phyloP scores from a whole-genome alignment of 2,113 vertebrate genomes.

The Protobothrops flavoviridis region DNA sequence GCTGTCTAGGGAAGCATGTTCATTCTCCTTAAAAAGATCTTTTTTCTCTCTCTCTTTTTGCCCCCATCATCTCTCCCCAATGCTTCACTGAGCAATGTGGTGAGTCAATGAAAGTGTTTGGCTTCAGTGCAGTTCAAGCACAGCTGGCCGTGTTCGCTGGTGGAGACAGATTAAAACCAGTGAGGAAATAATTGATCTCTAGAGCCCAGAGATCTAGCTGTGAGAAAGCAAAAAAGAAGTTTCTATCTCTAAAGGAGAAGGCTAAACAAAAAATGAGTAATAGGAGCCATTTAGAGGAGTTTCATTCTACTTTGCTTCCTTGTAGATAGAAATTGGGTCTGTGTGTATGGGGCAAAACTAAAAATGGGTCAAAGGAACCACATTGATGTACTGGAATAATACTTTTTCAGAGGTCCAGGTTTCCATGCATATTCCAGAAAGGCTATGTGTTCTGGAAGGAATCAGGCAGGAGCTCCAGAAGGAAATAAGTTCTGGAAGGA shows the following conservation, averaged over 20 bases:
- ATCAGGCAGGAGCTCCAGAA: too few relatives aligned
- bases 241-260: conserved; percentile 39
- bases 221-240: conserved; percentile 52
- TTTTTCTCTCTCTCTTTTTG: conserved; percentile 21
- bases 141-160: conserved; percentile 52
- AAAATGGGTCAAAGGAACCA: background rate
- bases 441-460: background rate
- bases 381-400: background rate
- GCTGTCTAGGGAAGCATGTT: conserved; percentile 41
- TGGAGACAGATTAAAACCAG: conserved; percentile 55
- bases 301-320: background rate
- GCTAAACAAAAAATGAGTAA: conserved; percentile 56
- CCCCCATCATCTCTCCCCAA: conserved; percentile 43
- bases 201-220: conserved; percentile 54
- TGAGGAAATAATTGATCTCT: conserved; percentile 63
- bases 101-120: conserved; percentile 56
- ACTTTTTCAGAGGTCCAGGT: background rate
- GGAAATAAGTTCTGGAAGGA: background rate
- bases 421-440: background rate
- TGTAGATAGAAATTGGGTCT: conserved; percentile 14
- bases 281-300: conserved; percentile 50
- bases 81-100: conserved; percentile 34
- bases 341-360: background rate
- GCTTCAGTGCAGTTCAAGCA: conserved; percentile 53
- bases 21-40: conserved; percentile 49